These are phyloP conservation scores for Salarias fasciatus DNA, from an alignment of 2,797 vertebrate species.

Conservation along the genomic window DNA sequence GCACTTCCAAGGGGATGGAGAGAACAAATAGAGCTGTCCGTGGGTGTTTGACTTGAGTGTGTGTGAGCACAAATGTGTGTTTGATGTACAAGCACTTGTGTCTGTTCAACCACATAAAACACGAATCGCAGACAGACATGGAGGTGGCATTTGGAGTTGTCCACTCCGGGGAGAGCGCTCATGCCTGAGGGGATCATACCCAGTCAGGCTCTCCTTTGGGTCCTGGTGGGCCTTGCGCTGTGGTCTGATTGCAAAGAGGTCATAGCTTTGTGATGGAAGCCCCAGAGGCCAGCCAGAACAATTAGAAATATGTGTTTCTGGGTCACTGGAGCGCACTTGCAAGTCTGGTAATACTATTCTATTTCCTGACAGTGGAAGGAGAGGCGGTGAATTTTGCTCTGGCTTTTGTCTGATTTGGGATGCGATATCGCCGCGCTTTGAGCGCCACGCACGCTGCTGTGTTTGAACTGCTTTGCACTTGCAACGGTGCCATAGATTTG, in stretches of 20 bases:
- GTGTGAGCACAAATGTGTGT: constrained; percentile 26
- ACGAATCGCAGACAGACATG: constrained; percentile 37
- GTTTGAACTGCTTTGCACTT: constrained; percentile 49
- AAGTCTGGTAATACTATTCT: constrained; percentile 49
- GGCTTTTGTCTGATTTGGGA: constrained; percentile 51
- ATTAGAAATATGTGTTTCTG: constrained; percentile 82
- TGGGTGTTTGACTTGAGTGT: constrained; percentile 64
- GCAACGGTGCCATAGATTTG: constrained; percentile 38
- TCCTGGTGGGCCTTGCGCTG: constrained; percentile 43
- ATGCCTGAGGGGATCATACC: constrained; percentile 54
- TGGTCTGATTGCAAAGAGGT: constrained; percentile 72
- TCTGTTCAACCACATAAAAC: constrained; percentile 35
- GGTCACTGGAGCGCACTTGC: constrained; percentile 74
- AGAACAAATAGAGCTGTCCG: constrained; percentile 72
- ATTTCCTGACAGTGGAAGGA: constrained; percentile 42
- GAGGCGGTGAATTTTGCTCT: constrained; percentile 47
- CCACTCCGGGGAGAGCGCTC: constrained; percentile 47
- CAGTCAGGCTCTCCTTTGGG: constrained; percentile 53
- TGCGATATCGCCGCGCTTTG: constrained; percentile 25
- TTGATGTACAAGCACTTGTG: constrained; percentile 25
- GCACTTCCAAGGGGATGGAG: constrained; percentile 64
- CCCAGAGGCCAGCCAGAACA: constrained; percentile 71
- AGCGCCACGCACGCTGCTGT: constrained; percentile 32
- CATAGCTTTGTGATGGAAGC: constrained; percentile 60
- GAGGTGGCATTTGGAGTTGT: constrained; percentile 61